Base-by-base conservation (phyloP, 2,888 invertebrate genomes). In the Electrophaes corylata region DNA sequence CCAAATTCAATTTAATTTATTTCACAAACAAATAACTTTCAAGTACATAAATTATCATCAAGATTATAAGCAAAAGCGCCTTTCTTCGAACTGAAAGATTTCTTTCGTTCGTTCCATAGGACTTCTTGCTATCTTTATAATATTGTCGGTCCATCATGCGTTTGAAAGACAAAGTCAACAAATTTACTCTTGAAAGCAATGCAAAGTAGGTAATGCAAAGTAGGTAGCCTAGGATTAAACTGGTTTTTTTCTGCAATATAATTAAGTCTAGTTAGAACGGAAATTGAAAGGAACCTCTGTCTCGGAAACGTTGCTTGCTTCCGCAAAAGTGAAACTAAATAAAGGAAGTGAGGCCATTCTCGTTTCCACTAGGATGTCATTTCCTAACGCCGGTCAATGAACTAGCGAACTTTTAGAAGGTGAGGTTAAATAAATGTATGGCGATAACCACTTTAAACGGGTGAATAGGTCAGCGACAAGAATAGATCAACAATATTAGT, bases 301-400 rank as follows among this genome's bases (percentile, higher is more conserved):
- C 55, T 67, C 62, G 65, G 65, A 67, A 65, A 61, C 56, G 60
- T 11, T 46, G 55, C 44, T 31, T 40, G 59, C 64, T 65, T 67
- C 67, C 67, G 67, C 58, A 54, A 47, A 48, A 64, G 63, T 65
- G 65, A 67, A 67, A 67, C 67, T 65, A 64, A 57, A 52, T 52
- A 47, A 51, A 62, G 67, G 67, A 65, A 65, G 64, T 67, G 56
- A 35, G 33, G 45, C 50, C 62, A 57, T 64, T 65, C 60, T 35
- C 57, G 62, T 51, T 62, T 64, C 64, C 56, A 60, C 50, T 20
- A 51, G 64, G 65, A 65, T 65, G 57, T 64, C 60, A 58, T 54
- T 65, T 65, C 62, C 65, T 60, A 60, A 60, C 43, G 45, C 52
- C 26, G 65, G 67, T 60, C 64, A 60, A 31, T 62, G 65, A 62